A percentile compares a stretch with the other conserved stretches of the same genome.
phyloP scores from a whole-genome alignment of 2,888 invertebrate species.

The Latrodectus hesperus region DNA sequence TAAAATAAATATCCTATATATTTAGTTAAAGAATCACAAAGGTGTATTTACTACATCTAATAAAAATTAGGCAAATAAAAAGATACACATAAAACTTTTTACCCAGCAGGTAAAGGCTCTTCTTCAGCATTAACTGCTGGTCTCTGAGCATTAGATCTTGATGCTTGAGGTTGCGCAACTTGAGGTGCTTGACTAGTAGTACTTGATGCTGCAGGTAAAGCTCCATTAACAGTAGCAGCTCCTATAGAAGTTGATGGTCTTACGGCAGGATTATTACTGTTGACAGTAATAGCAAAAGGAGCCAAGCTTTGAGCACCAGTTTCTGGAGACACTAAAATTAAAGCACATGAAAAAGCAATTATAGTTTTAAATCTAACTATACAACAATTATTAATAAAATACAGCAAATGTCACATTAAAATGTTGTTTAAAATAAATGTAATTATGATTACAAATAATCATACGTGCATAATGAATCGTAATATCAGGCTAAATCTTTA shows the following conservation, averaged over 20 bases:
- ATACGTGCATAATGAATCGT: neutral
- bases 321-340: slow-evolving; percentile 53
- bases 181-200: slow-evolving; percentile 62
- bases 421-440: neutral
- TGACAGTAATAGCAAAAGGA: slow-evolving; percentile 54
- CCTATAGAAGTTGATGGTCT: slow-evolving; percentile 45
- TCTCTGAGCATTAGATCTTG: slow-evolving; percentile 47
- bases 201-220: slow-evolving; percentile 47
- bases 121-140: slow-evolving; percentile 75
- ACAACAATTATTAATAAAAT: neutral
- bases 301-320: slow-evolving; percentile 35
- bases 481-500: no score
- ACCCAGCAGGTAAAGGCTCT: slow-evolving; percentile 90
- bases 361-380: neutral
- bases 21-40: no score
- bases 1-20: no score
- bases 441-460: neutral
- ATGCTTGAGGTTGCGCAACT: slow-evolving; percentile 36
- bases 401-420: neutral
- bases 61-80: neutral
- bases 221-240: slow-evolving; percentile 54
- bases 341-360: no score
- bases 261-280: slow-evolving; percentile 34
- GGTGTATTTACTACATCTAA: no score
- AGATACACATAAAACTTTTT: slow-evolving; percentile 38